Base-by-base conservation (phyloP, 2,888 invertebrate genomes). In the Elgonia sp. region DNA sequence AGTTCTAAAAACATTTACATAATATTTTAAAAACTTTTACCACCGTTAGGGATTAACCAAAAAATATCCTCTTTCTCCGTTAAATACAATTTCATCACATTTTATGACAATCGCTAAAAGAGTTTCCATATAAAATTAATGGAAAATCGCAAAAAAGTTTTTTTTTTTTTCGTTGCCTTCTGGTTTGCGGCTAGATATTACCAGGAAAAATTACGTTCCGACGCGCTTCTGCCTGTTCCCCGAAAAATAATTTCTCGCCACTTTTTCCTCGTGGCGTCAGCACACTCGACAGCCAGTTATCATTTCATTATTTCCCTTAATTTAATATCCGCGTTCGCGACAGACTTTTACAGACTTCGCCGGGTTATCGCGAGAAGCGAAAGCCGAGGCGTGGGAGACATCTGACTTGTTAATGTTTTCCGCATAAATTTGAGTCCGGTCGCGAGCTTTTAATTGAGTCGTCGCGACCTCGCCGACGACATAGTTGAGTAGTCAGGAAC, bases 331-430 rank as follows among this genome's bases (percentile, higher is more conserved):
- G 89, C 87, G 83, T 63, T 84, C 65, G 69, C 83, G 80, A 83
- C 89, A 81, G 75, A 88, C 89, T 87, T 86, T 88, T 89, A 88
- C 86, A 67, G 88, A 89, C 84, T 86, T 86, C 67, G 57, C 40
- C 70, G 63, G 84, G 77, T 86, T 79, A 84, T 83, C 87, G 87
- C 75, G 62, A 63, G 77, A 20, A 69, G 70, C 50, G 67, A 65
- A 57, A 50, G 29, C 60, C 67, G 39, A 62, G 72, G 87, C 75
- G 89, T 77, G 87, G 85, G 87, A 89, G 91, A 92, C 92, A 94
- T 94, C 93, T 93, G 94, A 94, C 94, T 94, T 94, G 94, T 94
- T 94, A 94, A 94, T 94, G 94, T 93, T 93, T 93, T 91, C 92
- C 89, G 93, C 93, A 94, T 93, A 94, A 94, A 94, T 94, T 94